Percentiles rank a stretch among this genome's conserved stretches.
phyloP scores from a whole-genome alignment of 2,113 vertebrate species.

The Paradoxurus hermaphroditus region DNA sequence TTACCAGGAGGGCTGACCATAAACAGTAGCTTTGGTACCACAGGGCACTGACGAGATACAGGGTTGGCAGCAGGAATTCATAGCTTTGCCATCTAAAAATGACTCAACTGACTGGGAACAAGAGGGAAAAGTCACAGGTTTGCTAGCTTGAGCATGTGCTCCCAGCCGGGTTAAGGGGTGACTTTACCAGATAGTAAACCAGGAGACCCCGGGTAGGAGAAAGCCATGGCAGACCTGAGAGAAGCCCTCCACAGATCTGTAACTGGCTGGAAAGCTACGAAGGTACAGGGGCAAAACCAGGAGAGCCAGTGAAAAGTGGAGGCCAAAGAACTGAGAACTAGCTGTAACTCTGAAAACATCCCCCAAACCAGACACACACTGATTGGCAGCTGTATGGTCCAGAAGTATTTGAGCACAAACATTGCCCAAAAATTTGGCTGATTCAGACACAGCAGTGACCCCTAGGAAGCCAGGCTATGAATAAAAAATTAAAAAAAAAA shows the following conservation, averaged over 20 bases:
- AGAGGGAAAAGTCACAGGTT: background rate
- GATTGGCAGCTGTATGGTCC: background rate
- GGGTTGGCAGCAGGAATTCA: background rate
- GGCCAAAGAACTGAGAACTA: background rate
- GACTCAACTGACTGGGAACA: background rate
- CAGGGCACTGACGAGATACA: background rate
- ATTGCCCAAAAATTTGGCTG: background rate
- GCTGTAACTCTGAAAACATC: background rate
- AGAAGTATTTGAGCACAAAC: background rate
- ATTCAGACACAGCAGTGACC: background rate
- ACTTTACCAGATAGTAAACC: background rate
- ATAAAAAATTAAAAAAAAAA: background rate
- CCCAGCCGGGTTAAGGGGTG: background rate
- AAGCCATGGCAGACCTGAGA: background rate
- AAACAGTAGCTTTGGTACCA: background rate
- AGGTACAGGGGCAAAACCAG: background rate
- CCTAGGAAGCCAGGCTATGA: background rate
- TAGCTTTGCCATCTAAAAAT: background rate
- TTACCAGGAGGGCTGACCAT: background rate
- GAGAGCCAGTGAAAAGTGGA: background rate
- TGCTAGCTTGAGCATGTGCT: background rate
- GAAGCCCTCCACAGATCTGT: background rate
- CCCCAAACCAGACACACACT: background rate
- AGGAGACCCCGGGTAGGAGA: background rate
- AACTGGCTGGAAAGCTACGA: background rate